Evolutionary conservation across 1,140 invertebrate species (phyloP).

Genomic region (Plectrocnemia conspersa): DNA sequence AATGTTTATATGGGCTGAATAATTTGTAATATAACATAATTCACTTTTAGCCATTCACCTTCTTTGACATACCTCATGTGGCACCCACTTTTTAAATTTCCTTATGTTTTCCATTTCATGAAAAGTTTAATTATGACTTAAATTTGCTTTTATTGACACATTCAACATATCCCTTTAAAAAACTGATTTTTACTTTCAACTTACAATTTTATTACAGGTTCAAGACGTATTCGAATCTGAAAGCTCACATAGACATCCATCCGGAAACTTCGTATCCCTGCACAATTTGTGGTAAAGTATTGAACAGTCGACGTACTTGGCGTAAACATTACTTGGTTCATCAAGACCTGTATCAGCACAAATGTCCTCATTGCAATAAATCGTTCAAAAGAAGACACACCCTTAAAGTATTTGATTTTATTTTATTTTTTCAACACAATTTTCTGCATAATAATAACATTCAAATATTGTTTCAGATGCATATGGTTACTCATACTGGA

Average conservation of each 20-base stretch:
- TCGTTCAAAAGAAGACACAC: conserved; percentile 50
- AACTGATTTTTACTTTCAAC: conserved; percentile 3
- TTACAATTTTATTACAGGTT: conserved; percentile 38
- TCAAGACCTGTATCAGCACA: conserved; percentile 46
- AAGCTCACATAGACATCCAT: conserved; percentile 50
- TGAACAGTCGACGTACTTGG: conserved; percentile 48
- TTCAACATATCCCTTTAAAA: background rate
- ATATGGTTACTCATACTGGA: conserved; percentile 49
- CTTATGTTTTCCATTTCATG: too few species aligned
- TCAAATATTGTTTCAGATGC: conserved; percentile 39
- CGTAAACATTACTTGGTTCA: conserved; percentile 49
- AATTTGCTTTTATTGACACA: background rate
- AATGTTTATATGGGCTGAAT: too few species aligned
- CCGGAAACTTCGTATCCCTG: conserved; percentile 49
- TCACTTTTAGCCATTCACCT: too few species aligned
- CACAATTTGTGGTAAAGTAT: conserved; percentile 45
- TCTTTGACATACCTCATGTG: too few species aligned
- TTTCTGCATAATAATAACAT: conserved; percentile 1
- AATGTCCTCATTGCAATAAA: conserved; percentile 49
- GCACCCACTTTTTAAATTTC: too few species aligned
- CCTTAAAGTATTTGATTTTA: conserved; percentile 41
- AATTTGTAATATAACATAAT: too few species aligned
- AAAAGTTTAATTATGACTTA: too few species aligned
- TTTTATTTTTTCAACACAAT: conserved; percentile 2
- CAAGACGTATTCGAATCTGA: conserved; percentile 49